Evolutionary conservation across 2,888 invertebrate genomes (phyloP), one percentile per base, ranked within the genome.

Genomic region (Pterostichus niger): DNA sequence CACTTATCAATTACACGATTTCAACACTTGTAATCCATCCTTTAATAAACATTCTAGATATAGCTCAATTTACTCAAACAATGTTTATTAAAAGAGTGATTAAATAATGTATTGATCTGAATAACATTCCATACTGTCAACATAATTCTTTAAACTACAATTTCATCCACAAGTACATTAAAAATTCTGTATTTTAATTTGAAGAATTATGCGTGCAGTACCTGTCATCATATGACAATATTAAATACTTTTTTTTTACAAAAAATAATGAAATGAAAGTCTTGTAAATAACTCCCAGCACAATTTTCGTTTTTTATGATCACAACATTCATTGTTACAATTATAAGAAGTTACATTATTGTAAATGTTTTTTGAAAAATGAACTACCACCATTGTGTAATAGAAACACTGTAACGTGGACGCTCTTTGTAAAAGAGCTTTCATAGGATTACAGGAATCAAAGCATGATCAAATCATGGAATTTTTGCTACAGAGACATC

Each of bases 241-340:
- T 75, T 49, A 75, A 75, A 75, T 75, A 75, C 40, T 75, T 75
- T 33, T 24, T n/a, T 24, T 75, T 75, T 24, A 31, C 24, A 46
- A 73, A 73, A 75, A 49, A 75, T 75, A 75, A 75, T 75, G 11
- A 75, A 75, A 75, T 75, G 5, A 75, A 49, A 52, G n/a, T 44
- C 10, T 44, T 52, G 13, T 75, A 75, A 40, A 75, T 75, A 44
- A 82, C 33, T 75, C 82, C 73, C 82, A 82, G 71, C 81, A 81
- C 64, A 81, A 17, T 52, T 81, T 81, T 81, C 54, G 56, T 73
- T 61, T 40, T 15, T 82, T 82, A 68, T 54, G 75, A 82, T 82
- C 82, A 82, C 82, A 82, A 82, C 82, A 80, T 71, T 80, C 68
- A 82, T 68, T 75, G 71, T 82, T 82, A 82, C 71, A 71, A 81